Conservation (phyloP, 2,113 vertebrate species). For the Lutjanus erythropterus region DNA sequence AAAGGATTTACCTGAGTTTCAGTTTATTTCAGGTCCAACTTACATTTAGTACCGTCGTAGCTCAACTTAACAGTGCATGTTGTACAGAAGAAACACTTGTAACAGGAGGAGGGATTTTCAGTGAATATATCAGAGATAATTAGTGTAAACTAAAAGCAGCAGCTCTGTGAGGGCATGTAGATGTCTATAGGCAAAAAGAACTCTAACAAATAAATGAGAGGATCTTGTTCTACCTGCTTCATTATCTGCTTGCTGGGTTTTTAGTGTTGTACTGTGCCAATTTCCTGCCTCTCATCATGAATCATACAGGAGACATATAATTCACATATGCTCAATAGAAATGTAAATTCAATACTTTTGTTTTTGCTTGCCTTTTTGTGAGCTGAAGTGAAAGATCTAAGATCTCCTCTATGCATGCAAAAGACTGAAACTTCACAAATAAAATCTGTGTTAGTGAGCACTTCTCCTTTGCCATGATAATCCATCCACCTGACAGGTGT, state of each 20-base stretch:
- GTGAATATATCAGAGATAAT: not conserved
- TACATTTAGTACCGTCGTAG: not conserved
- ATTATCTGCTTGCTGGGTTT: conserved; percentile 6
- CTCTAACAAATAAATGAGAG: conserved; percentile 10
- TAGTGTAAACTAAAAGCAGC: not conserved
- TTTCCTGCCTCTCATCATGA: not conserved
- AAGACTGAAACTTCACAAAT: no score
- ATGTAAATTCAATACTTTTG: no score
- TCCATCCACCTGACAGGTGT: no score
- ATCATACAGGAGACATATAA: no score
- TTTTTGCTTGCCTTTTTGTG: no score
- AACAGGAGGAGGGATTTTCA: not conserved
- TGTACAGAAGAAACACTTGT: not conserved
- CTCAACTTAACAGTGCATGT: not conserved
- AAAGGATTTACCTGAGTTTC: not conserved
- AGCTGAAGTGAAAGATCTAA: no score
- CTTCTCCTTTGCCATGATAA: no score
- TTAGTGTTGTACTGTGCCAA: not conserved
- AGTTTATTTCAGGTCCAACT: not conserved
- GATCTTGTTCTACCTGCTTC: conserved; percentile 7
- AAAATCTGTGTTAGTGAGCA: no score
- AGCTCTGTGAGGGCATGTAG: not conserved
- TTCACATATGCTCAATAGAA: no score
- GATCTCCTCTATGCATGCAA: no score
- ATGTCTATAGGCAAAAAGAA: not conserved